phyloP scores from a whole-genome alignment of 1,140 invertebrate species.

The Mycetomoellerius zeteki region DNA sequence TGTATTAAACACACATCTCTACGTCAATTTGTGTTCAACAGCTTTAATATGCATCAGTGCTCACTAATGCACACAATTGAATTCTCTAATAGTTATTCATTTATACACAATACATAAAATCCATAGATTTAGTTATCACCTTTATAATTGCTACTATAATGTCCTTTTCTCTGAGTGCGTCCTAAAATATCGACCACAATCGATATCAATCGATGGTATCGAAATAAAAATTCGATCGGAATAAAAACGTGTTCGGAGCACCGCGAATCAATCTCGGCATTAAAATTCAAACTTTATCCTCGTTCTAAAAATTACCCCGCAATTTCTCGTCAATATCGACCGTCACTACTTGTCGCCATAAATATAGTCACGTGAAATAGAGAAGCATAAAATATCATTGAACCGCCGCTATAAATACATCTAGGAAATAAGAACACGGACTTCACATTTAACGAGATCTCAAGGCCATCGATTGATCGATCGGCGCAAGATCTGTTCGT shows the following conservation, averaged over 20 bases:
- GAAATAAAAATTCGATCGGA: not conserved
- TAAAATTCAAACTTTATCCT: conserved; percentile 8
- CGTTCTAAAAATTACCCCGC: not conserved
- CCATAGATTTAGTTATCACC: too few relatives aligned
- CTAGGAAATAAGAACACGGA: conserved; percentile 8
- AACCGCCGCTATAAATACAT: conserved; percentile 19
- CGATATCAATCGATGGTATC: not conserved
- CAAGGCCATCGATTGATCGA: conserved; percentile 19
- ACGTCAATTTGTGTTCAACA: too few relatives aligned
- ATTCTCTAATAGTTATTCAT: too few relatives aligned
- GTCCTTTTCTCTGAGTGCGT: not conserved
- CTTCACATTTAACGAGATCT: conserved; percentile 25
- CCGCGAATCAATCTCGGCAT: not conserved
- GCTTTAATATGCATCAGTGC: too few relatives aligned
- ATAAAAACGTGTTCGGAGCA: not conserved
- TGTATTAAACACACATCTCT: too few relatives aligned
- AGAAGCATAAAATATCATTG: conserved; percentile 15
- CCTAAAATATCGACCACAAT: not conserved
- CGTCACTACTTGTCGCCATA: not conserved
- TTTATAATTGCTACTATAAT: too few relatives aligned
- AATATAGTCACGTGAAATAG: conserved; percentile 20
- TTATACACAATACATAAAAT: too few relatives aligned
- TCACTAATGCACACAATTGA: too few relatives aligned
- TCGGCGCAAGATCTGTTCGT: not conserved
- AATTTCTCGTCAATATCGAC: conserved; percentile 28